These are phyloP conservation scores for Etheostoma perlongum DNA, from an alignment of 2,797 vertebrate genomes.

Conservation along the genomic window DNA sequence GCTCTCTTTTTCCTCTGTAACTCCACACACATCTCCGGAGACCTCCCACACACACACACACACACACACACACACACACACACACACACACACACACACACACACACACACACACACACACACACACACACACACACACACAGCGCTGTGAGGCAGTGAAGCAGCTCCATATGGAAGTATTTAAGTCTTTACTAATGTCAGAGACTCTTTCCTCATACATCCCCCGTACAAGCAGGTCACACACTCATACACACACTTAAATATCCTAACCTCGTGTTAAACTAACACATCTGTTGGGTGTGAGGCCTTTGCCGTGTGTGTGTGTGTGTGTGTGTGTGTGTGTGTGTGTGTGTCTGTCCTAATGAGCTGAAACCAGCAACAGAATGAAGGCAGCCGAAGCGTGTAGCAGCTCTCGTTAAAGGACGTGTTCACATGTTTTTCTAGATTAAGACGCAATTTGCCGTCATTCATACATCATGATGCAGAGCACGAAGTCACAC, in stretches of 20 bases:
- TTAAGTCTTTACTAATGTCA: conserved; percentile 56
- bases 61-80: conserved; percentile 19
- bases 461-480: background rate
- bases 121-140: conserved; percentile 4
- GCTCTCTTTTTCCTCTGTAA: conserved; percentile 32
- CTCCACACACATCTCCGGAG: conserved; percentile 55
- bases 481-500: background rate
- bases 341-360: too few species aligned
- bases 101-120: conserved; percentile 26
- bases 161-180: conserved; percentile 56
- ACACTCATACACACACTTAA: background rate
- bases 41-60: conserved; percentile 40
- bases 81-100: conserved; percentile 5
- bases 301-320: background rate
- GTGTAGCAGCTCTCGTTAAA: conserved; percentile 21
- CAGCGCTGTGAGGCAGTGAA: conserved; percentile 30
- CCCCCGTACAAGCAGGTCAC: conserved; percentile 17
- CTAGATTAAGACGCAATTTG: conserved; percentile 4
- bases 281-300: conserved; percentile 16
- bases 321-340: background rate
- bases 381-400: conserved; percentile 3
- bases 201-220: conserved; percentile 50
- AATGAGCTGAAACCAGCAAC: background rate
- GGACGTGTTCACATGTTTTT: conserved; percentile 3
- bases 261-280: conserved; percentile 27